Base-by-base conservation (phyloP, 2,888 invertebrate species). In the Xestoiulus laeticollis region DNA sequence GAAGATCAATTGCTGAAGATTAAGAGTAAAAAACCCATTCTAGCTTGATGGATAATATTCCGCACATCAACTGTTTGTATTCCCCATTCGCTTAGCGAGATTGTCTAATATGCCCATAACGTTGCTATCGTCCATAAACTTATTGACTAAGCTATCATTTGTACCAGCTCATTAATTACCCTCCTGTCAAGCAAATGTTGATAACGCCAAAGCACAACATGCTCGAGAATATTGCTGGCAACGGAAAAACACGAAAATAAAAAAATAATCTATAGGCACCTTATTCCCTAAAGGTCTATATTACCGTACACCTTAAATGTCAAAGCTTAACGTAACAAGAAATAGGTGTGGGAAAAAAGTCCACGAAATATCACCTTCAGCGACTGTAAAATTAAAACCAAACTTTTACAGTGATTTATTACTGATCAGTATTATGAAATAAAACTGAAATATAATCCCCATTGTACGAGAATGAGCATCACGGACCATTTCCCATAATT, bases 81-180 rank as follows among this genome's bases (percentile, higher is more conserved):
- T 68, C 68, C 68, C 68, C 68, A 26, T 68, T 68, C 68, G 68
- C 68, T 68, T 26, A 26, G 68, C 68, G 68, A 68, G 68, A 68
- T 68, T 68, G 19, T 68, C 68, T 68, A 68, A 68, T 68, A 68
- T 68, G 68, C 68, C 68, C 68, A 68, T 68, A 68, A 68, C 68
- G 68, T 26, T n/a, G 68, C 68, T 68, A 68, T 68, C 85, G 85
- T 43, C 38, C 85, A 43, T 43, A 85, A 85, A 85, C 85, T 85
- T 85, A 85, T 85, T 85, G 85, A 85, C 85, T 85, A 85, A 85
- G 43, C 85, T 43, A 85, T 85, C 85, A 43, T 85, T 85, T 85
- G 85, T 85, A 85, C 85, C 85, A 85, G 85, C 85, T 85, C 85
- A 85, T 85, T 85, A 85, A 85, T 85, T 85, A 85, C 38, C 33